Evolutionary conservation across 2,113 vertebrate genomes (phyloP), one percentile per base, ranked within the genome.

Genomic region (Pungitius pungitius): DNA sequence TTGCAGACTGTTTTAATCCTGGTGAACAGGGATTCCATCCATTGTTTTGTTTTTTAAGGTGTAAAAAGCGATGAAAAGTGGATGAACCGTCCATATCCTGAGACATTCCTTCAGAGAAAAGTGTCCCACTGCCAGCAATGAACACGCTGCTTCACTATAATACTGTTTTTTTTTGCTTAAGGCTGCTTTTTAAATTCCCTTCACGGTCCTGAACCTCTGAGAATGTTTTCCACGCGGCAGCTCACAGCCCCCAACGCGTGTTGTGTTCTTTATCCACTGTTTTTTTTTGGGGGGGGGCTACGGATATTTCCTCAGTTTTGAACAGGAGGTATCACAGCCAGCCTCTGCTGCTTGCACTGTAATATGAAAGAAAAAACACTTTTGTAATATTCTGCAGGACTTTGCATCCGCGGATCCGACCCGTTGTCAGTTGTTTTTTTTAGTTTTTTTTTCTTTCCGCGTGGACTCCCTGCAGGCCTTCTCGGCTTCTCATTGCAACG

Each of bases 221-320:
- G 74, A 77, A 88, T 80, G 87, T 91, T 87, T 5, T 5, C 86
- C 84, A 89, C 11, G 64, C 81, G 81, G 87, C 82, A 76, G 77
- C 83, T 85, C 66, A 73, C 73, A 77, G 40, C 73, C 33, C 37
- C 80, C 73, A 55, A 56, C 15, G 47, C 58, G 81, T 73, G 54
- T 70, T 58, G 81, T 69, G 70, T 51, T 81, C 39, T 70, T 81
- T 89, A 74, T 76, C 12, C 9, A 77, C 68, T 63, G 10, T 72
- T 74, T 40, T 3, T n/a, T n/a, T n/a, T n/a, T n/a, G n/a, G n/a
- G n/a, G n/a, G n/a, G n/a, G 82, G 80, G 81, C 73, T 81, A 39
- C 54, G 69, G 73, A 78, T 71, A 52, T 78, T 59, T 77, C 62
- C 82, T 81, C 63, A 18, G 47, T 75, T 83, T 79, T 63, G n/a